Evolutionary conservation across 2,888 invertebrate genomes (phyloP).

Genomic region (Tribolium freemani): DNA sequence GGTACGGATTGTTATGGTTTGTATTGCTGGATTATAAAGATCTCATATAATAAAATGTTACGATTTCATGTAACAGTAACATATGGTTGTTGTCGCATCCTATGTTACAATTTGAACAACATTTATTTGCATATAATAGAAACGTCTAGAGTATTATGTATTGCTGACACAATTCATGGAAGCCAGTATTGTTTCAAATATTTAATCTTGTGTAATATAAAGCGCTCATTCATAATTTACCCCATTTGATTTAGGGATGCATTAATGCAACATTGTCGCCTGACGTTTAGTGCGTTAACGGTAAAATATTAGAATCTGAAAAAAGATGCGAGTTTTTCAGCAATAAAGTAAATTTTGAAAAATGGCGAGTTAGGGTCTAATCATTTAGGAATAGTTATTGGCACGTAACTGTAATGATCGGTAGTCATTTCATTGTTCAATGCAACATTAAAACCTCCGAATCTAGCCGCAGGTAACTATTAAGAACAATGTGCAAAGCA

Average conservation of each 20-base stretch:
- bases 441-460: constrained; percentile 34
- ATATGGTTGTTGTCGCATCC: constrained; percentile 52
- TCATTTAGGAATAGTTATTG: constrained; percentile 7
- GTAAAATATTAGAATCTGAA: too few relatives aligned
- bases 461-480: constrained; percentile 47
- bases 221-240: constrained; percentile 17
- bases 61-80: constrained; percentile 44
- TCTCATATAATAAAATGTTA: constrained; percentile 5
- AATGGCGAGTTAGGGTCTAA: constrained; percentile 7
- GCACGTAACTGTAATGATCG: constrained; percentile 37
- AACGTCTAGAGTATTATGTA: constrained; percentile 59
- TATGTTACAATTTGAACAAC: constrained; percentile 61
- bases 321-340: too few relatives aligned
- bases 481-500: constrained; percentile 51
- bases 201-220: constrained; percentile 6
- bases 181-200: constrained; percentile 58
- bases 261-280: too few relatives aligned
- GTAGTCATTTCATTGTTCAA: constrained; percentile 40
- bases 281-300: too few relatives aligned
- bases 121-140: constrained; percentile 66
- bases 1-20: background rate
- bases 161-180: constrained; percentile 59
- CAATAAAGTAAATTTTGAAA: background rate
- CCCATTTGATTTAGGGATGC: too few relatives aligned
- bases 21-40: background rate